These are phyloP conservation scores for Semaprochilodus insignis DNA, from an alignment of 2,797 vertebrate genomes.

Conservation along the genomic window DNA sequence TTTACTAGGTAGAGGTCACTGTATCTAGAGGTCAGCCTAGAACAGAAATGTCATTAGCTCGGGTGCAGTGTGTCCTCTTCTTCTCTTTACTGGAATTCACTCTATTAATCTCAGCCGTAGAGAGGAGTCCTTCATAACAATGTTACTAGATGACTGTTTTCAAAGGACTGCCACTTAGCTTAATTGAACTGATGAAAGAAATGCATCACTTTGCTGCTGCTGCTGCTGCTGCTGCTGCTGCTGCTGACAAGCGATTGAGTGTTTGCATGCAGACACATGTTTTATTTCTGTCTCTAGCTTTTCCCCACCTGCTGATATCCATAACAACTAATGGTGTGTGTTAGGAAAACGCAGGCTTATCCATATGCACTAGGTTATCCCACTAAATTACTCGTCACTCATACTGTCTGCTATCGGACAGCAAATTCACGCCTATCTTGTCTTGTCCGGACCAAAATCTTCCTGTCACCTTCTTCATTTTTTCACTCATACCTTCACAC, in stretches of 20 bases:
- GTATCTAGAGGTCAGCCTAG: constrained; percentile 42
- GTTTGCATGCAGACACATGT: not conserved
- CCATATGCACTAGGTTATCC: constrained; percentile 9
- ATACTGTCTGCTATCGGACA: not conserved
- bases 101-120: constrained; percentile 35
- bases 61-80: constrained; percentile 22
- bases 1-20: not conserved
- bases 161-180: constrained; percentile 47
- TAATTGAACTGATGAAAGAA: constrained; percentile 49
- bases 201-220: constrained; percentile 24
- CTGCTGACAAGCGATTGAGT: constrained; percentile 13
- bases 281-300: constrained; percentile 9
- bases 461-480: not conserved
- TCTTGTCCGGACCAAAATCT: not conserved
- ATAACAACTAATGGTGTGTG: constrained; percentile 42
- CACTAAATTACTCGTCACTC: constrained; percentile 16
- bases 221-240: not conserved
- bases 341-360: constrained; percentile 14
- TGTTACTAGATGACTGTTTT: constrained; percentile 32
- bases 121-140: constrained; percentile 47
- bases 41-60: constrained; percentile 26
- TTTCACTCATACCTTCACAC: not conserved
- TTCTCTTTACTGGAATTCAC: constrained; percentile 43
- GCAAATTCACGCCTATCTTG: constrained; percentile 2
- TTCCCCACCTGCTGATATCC: constrained; percentile 30